phyloP scores from a whole-genome alignment of 2,113 vertebrate species.

The Neolamprologus modestus region DNA sequence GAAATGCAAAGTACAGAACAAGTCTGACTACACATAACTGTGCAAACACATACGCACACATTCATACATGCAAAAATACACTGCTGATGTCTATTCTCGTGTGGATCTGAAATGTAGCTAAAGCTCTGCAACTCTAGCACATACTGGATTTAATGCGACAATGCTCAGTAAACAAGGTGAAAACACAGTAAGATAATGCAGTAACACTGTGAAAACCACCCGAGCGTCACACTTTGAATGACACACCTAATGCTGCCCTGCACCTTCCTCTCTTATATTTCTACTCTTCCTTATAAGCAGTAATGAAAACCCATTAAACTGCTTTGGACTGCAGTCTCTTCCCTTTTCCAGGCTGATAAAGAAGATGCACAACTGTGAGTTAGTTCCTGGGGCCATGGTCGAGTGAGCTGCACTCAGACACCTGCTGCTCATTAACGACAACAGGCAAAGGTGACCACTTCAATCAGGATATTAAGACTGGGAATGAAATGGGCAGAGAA shows the following conservation, averaged over 20 bases:
- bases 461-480: constrained; percentile 51
- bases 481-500: constrained; percentile 47
- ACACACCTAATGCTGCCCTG: background rate
- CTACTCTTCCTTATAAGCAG: background rate
- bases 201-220: background rate
- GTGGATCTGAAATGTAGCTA: background rate
- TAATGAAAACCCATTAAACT: constrained; percentile 33
- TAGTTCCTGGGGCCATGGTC: background rate
- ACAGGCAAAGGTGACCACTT: constrained; percentile 54
- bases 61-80: background rate
- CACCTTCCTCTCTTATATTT: background rate
- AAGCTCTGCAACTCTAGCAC: background rate
- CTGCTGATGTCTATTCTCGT: background rate
- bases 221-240: background rate
- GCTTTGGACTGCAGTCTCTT: background rate
- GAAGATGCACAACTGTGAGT: background rate
- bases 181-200: background rate
- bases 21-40: background rate
- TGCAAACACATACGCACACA: background rate
- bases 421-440: constrained; percentile 56
- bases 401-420: constrained; percentile 36
- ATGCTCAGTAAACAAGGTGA: background rate
- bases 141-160: background rate
- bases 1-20: background rate
- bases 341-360: background rate